phyloP scores from a whole-genome alignment of 2,797 vertebrate species.

The Avahi laniger region DNA sequence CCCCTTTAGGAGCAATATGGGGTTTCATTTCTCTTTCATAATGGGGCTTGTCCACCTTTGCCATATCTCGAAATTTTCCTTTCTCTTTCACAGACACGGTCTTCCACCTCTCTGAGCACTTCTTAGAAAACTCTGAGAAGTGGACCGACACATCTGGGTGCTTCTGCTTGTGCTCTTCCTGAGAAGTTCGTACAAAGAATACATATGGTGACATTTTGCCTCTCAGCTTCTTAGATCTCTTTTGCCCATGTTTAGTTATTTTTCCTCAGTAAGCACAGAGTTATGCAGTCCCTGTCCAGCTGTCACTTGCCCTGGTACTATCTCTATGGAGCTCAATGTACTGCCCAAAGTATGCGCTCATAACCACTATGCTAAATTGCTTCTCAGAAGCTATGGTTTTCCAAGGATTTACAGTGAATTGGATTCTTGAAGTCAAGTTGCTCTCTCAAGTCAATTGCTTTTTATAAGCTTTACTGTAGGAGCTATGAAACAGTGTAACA shows the following conservation, averaged over 20 bases:
- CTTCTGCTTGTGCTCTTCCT: background rate
- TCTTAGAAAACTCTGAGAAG: background rate
- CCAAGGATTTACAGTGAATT: background rate
- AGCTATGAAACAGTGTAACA: background rate
- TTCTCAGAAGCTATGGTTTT: constrained; percentile 15
- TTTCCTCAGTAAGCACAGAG: background rate
- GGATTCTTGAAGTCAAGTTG: background rate
- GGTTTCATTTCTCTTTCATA: background rate
- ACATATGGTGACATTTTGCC: background rate
- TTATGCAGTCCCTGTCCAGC: no score
- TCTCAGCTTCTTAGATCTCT: background rate
- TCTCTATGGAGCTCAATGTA: background rate
- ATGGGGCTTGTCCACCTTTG: background rate
- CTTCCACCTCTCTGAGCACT: background rate
- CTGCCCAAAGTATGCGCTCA: background rate
- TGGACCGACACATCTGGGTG: background rate
- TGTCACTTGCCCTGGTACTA: background rate
- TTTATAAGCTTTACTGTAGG: background rate
- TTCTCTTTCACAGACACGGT: background rate
- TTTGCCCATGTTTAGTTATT: background rate
- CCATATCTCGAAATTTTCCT: background rate
- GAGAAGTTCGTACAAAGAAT: background rate
- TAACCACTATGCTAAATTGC: background rate
- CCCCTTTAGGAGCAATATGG: background rate
- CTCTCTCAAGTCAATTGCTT: background rate